These are phyloP conservation scores for Oithona nana DNA, from an alignment of 2,888 invertebrate genomes.

Conservation along the genomic window DNA sequence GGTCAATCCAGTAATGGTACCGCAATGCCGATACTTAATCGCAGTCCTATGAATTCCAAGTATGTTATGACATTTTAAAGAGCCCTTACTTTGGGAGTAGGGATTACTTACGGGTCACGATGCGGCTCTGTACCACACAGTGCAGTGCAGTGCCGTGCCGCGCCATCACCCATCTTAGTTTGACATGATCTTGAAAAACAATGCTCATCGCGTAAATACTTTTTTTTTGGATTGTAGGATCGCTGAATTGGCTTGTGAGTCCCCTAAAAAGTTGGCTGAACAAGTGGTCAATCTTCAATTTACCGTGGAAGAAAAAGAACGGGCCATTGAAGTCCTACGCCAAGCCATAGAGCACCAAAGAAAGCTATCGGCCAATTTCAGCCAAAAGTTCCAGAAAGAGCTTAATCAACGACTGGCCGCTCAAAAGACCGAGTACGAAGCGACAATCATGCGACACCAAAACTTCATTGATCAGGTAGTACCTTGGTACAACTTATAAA, in stretches of 20 bases:
- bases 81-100: neutral
- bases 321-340: neutral
- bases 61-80: too few species aligned
- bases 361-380: neutral
- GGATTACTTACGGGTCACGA: too few species aligned
- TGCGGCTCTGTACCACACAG: too few species aligned
- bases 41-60: neutral
- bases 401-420: neutral
- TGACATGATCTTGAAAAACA: too few species aligned
- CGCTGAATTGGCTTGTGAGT: neutral
- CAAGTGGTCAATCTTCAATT: neutral
- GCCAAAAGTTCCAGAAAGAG: conserved; percentile 6
- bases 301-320: neutral
- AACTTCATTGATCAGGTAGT: conserved; percentile 9
- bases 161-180: too few species aligned
- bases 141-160: too few species aligned
- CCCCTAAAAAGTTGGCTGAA: conserved; percentile 1
- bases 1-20: too few species aligned
- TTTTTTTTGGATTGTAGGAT: too few species aligned
- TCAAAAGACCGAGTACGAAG: conserved; percentile 7
- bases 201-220: too few species aligned
- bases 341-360: neutral
- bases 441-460: conserved; percentile 2
- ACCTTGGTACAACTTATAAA: too few species aligned
- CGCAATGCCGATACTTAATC: neutral